Conservation (phyloP, 2,113 vertebrate species). For the Mastomys natalensis region DNA sequence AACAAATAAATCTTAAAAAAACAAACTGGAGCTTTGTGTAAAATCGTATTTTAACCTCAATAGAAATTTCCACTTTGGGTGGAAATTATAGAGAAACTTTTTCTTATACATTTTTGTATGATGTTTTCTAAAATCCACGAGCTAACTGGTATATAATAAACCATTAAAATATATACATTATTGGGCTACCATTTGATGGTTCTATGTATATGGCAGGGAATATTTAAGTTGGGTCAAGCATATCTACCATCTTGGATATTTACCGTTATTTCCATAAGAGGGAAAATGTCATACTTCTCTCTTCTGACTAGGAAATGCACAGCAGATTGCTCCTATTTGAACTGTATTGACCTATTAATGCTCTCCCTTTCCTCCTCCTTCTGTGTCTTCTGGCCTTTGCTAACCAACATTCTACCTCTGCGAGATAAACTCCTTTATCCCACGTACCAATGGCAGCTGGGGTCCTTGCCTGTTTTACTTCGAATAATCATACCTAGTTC, state of each 20-base stretch:
- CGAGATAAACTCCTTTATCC: not conserved
- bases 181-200: not conserved
- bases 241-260: not conserved
- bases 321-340: not conserved
- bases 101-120: not conserved
- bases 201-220: not conserved
- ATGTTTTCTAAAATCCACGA: not conserved
- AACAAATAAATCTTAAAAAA: not conserved
- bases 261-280: not conserved
- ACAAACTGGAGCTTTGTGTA: not conserved
- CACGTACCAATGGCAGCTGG: too few relatives aligned
- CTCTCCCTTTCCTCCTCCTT: not conserved
- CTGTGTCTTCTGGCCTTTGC: not conserved
- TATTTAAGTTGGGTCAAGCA: not conserved
- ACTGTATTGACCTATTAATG: too few relatives aligned
- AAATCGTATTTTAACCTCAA: conserved; percentile 43
- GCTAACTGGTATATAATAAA: not conserved
- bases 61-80: not conserved
- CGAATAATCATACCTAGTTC: not conserved
- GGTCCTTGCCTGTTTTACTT: not conserved
- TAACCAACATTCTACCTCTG: not conserved
- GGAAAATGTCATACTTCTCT: not conserved
- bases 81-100: not conserved
- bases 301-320: not conserved
- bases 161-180: not conserved